Conservation (phyloP, 2,113 vertebrate species). For the Ibidorhyncha struthersii region DNA sequence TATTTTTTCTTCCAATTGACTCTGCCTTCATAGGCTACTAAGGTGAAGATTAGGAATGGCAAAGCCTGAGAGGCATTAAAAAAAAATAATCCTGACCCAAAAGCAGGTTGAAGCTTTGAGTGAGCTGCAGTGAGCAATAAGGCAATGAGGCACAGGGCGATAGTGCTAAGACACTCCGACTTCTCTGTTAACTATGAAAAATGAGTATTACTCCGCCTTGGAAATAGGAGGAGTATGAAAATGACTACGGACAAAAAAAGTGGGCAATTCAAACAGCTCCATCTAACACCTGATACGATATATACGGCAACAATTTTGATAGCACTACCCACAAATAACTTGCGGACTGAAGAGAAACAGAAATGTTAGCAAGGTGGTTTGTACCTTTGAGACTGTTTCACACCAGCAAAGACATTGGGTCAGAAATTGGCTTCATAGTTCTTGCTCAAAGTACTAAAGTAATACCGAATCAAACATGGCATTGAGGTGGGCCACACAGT, state of each 20-base stretch:
- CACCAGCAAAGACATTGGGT: neutral
- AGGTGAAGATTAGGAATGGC: neutral
- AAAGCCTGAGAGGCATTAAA: neutral
- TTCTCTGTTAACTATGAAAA: neutral
- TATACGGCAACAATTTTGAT: neutral
- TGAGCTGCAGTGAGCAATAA: neutral
- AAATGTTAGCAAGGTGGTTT: neutral
- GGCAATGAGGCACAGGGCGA: neutral
- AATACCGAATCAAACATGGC: neutral
- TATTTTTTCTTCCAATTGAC: neutral
- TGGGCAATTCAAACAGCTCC: neutral
- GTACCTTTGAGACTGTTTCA: neutral
- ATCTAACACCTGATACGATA: neutral
- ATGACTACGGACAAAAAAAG: neutral
- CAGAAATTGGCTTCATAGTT: neutral
- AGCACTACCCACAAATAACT: neutral
- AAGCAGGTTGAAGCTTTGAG: neutral
- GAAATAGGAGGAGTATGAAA: neutral
- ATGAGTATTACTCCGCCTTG: neutral
- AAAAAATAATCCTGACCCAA: neutral
- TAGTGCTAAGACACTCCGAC: neutral
- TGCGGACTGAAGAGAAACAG: neutral
- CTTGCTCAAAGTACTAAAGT: neutral
- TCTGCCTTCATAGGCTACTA: neutral
- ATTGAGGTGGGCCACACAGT: neutral